These are phyloP conservation scores for Pyrrhopygopsis socrates DNA, from an alignment of 2,888 invertebrate species.

Conservation along the genomic window DNA sequence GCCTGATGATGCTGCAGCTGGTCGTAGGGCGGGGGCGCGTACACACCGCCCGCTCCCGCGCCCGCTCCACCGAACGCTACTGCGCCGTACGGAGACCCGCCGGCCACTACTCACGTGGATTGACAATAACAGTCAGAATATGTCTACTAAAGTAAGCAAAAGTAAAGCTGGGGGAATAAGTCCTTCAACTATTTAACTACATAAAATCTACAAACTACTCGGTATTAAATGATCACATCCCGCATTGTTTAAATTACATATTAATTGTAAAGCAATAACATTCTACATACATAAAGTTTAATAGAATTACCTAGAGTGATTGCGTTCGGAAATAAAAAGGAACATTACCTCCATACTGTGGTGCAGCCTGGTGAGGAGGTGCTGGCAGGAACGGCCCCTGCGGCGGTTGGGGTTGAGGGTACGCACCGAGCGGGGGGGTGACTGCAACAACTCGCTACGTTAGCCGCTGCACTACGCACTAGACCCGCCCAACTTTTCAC, in stretches of 20 bases:
- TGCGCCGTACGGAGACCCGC: slow-evolving; percentile 95
- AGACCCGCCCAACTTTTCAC: slow-evolving; percentile 68
- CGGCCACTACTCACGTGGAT: slow-evolving; percentile 92
- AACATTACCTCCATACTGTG: slow-evolving; percentile 93
- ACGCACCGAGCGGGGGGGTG: slow-evolving; percentile 94
- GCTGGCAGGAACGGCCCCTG: slow-evolving; percentile 96
- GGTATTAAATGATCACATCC: too few relatives aligned
- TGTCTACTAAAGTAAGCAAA: neutral
- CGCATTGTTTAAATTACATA: too few relatives aligned
- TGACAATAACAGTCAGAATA: neutral
- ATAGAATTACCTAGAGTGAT: too few relatives aligned
- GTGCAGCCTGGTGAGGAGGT: slow-evolving; percentile 96
- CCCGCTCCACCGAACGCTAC: slow-evolving; percentile 94
- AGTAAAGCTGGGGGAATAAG: too few relatives aligned
- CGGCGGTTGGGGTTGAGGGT: slow-evolving; percentile 95
- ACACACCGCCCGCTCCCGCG: slow-evolving; percentile 94
- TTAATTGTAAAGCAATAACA: too few relatives aligned
- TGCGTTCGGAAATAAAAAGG: too few relatives aligned
- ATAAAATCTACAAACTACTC: too few relatives aligned
- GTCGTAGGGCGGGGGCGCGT: slow-evolving; percentile 97
- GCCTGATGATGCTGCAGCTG: slow-evolving; percentile 96
- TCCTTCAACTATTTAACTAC: too few relatives aligned
- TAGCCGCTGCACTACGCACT: slow-evolving; percentile 64
- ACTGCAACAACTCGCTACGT: slow-evolving; percentile 93
- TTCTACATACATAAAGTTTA: too few relatives aligned